Evolutionary conservation across 2,888 invertebrate species (phyloP).

Genomic region (Ferdinandea cuprea): DNA sequence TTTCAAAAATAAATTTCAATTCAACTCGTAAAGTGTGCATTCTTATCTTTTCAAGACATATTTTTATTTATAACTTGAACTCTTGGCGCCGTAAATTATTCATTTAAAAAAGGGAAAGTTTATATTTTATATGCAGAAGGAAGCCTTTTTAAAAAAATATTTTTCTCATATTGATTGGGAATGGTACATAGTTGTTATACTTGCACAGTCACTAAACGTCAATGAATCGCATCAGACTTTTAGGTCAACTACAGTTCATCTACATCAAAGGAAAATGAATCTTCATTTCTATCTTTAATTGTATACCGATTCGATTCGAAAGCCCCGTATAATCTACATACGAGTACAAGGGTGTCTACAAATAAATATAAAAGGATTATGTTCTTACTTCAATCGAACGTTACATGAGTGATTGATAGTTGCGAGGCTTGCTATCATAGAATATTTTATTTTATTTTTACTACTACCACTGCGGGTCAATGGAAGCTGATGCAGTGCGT

Average conservation of each 20-base stretch:
- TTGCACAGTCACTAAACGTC: slow-evolving; percentile 2
- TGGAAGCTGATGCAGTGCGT: slow-evolving; percentile 20
- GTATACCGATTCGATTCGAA: not conserved
- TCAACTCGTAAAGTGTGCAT: slow-evolving; percentile 1
- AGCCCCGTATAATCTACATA: slow-evolving; percentile 22
- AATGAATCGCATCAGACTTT: slow-evolving; percentile 51
- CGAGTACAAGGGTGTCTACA: not conserved
- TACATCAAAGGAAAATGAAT: slow-evolving; percentile 34
- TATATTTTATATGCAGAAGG: not conserved
- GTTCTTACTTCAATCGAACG: slow-evolving; percentile 14
- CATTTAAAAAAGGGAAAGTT: slow-evolving; percentile 4
- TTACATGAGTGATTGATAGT: slow-evolving; percentile 48
- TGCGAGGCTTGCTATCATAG: slow-evolving; percentile 26
- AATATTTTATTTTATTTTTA: slow-evolving; percentile 1
- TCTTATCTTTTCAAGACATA: slow-evolving; percentile 23
- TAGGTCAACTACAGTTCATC: slow-evolving; percentile 56
- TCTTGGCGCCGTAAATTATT: slow-evolving; percentile 23
- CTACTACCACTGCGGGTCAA: slow-evolving; percentile 43
- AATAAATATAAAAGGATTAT: slow-evolving; percentile 17
- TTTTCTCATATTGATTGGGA: slow-evolving; percentile 5
- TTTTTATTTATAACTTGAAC: slow-evolving; percentile 52
- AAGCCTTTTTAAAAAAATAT: not conserved
- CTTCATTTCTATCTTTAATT: slow-evolving; percentile 26
- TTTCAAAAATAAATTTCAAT: slow-evolving; percentile 29
- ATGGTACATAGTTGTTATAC: not conserved